phyloP scores from a whole-genome alignment of 2,888 invertebrate species.

The Oscheius myriophilus region DNA sequence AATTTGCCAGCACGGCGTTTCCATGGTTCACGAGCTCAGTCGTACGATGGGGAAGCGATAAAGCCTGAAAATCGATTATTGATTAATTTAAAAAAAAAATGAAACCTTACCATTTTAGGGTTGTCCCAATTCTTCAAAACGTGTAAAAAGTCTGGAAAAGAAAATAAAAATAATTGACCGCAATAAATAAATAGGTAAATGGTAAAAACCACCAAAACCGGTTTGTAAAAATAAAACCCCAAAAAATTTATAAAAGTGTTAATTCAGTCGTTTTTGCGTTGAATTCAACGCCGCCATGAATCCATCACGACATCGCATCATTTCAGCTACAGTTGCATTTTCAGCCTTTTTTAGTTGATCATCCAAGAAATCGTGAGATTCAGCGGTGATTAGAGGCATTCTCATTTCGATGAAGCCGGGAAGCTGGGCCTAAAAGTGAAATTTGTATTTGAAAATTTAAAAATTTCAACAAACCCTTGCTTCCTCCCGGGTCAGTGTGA shows the following conservation, averaged over 20 bases:
- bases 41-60: too few species aligned
- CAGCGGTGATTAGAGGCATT: not conserved
- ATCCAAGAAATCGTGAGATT: slow-evolving; percentile 3
- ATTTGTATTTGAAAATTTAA: not conserved
- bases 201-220: too few species aligned
- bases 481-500: not conserved
- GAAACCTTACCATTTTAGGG: too few species aligned
- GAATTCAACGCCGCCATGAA: not conserved
- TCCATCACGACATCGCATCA: not conserved
- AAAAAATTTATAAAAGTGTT: not conserved
- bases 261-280: not conserved
- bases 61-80: too few species aligned
- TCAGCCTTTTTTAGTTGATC: not conserved
- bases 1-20: not conserved
- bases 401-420: not conserved
- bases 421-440: not conserved
- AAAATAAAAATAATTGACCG: not conserved
- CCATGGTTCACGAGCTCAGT: slow-evolving; percentile 5
- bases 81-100: too few species aligned
- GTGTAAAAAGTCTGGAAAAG: too few species aligned
- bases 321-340: not conserved
- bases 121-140: too few species aligned
- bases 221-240: not conserved
- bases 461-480: not conserved
- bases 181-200: not conserved